phyloP scores from a whole-genome alignment of 1,140 invertebrate species.

The Psilanteris sp. region DNA sequence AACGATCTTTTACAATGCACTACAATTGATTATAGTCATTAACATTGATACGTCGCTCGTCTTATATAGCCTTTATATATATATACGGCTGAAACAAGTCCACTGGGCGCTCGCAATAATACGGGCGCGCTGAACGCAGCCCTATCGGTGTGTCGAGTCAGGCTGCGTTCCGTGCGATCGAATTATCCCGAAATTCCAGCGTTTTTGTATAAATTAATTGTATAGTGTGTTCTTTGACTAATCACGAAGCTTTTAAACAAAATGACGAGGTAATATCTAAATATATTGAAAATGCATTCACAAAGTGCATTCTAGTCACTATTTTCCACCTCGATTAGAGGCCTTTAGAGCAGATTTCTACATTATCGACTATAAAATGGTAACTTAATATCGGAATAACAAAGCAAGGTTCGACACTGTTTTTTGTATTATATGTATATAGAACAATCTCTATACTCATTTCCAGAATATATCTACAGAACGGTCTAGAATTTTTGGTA shows the following conservation, averaged over 20 bases:
- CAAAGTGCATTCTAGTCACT: constrained; percentile 36
- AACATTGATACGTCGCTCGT: constrained; percentile 65
- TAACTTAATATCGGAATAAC: no score
- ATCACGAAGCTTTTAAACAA: constrained; percentile 61
- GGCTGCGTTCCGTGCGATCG: no score
- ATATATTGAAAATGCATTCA: constrained; percentile 26
- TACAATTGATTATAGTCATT: constrained; percentile 73
- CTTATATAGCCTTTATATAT: constrained; percentile 58
- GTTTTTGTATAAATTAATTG: no score
- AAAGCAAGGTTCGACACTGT: no score
- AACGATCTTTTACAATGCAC: constrained; percentile 72
- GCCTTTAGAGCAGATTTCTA: constrained; percentile 6
- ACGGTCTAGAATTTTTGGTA: no score
- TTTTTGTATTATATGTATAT: no score
- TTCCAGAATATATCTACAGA: no score
- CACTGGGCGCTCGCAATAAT: no score
- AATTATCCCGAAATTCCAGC: no score
- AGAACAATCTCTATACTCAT: no score
- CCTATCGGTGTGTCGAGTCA: no score
- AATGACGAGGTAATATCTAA: constrained; percentile 52
- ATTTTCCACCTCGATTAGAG: constrained; percentile 9
- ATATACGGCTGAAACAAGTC: constrained; percentile 61
- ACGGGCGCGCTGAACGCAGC: no score
- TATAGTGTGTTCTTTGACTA: constrained; percentile 56
- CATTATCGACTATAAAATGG: constrained; percentile 34